Evolutionary conservation across 1,140 invertebrate genomes (phyloP), one percentile per base, ranked within the genome.

Genomic region (Notospermus geniculatus): DNA sequence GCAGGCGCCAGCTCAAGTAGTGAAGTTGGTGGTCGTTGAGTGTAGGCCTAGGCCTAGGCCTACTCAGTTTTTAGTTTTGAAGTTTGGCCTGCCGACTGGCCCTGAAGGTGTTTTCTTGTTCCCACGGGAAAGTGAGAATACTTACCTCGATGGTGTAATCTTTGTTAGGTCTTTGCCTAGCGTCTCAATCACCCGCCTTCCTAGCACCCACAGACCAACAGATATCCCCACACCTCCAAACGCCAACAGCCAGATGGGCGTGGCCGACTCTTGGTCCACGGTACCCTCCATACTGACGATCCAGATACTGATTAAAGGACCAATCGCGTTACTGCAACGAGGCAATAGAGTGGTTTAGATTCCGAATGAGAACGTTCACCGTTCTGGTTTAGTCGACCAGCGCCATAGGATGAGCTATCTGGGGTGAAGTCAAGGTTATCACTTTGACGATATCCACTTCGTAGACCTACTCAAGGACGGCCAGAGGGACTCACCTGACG

Each of bases 201-300:
- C 97, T 90, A 93, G 95, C 22, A 97, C 77, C 93, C 96, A 98
- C 25, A 99, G 85, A 23, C 97, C 97, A 9, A 95, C 82, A 1
- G 92, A 92, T 75, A 99, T 99, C 19, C 97, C 97, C 52, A 95
- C 82, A 27, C 95, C 96, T 25, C 97, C 97, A 76, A 92, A 98
- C 22, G 98, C 80, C 29, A 99, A 82, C 67, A 98, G 90, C 65
- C 89, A 90, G 53, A 97, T 80, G 0, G 96, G 95, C 5, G 95
- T 96, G 71, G 71, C 63, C 0, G 90, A 87, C 63, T 88, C 87
- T 74, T 93, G 91, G 55, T 87, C 84, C 0, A 91, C 91, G 29
- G 86, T 88, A 7, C 90, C 90, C 69, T 92, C 89, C 15, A 87
- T 86, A 67, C 88, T 54, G 76, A 98, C 89, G 65, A 95, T 84